A percentile compares a stretch with the other conserved stretches of the same genome.
These are phyloP conservation scores for Gnatocerus cornutus DNA, from an alignment of 2,888 invertebrate genomes.

Conservation along the genomic window DNA sequence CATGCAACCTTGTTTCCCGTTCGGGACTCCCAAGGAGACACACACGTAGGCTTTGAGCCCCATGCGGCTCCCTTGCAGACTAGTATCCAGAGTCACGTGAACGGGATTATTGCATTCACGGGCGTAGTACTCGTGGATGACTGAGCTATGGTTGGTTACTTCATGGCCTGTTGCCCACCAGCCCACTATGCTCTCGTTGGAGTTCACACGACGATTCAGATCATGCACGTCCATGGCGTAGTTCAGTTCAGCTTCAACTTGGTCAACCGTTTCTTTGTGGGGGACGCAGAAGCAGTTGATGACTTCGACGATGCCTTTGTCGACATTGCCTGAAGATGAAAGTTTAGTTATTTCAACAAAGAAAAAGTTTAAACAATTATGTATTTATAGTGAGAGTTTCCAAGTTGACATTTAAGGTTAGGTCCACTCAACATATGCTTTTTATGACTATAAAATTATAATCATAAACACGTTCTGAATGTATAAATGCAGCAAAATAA, in stretches of 20 bases:
- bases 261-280: slow-evolving; percentile 97
- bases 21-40: slow-evolving; percentile 94
- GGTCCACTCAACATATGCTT: background rate
- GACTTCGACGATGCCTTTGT: slow-evolving; percentile 95
- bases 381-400: too few species aligned
- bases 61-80: slow-evolving; percentile 90
- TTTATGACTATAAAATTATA: too few species aligned
- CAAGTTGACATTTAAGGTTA: background rate
- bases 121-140: slow-evolving; percentile 98
- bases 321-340: slow-evolving; percentile 82
- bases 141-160: slow-evolving; percentile 96
- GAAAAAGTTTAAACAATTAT: too few species aligned
- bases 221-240: slow-evolving; percentile 98
- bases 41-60: slow-evolving; percentile 95
- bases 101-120: slow-evolving; percentile 95
- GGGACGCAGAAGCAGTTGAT: slow-evolving; percentile 99
- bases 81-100: slow-evolving; percentile 96
- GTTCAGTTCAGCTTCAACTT: slow-evolving; percentile 98
- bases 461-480: too few species aligned
- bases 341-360: too few species aligned
- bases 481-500: too few species aligned
- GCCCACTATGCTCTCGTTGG: slow-evolving; percentile 95
- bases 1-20: slow-evolving; percentile 94
- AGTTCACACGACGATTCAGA: slow-evolving; percentile 93
- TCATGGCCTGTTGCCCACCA: slow-evolving; percentile 99